phyloP scores from a whole-genome alignment of 1,140 invertebrate species.

The Heliconius himera region DNA sequence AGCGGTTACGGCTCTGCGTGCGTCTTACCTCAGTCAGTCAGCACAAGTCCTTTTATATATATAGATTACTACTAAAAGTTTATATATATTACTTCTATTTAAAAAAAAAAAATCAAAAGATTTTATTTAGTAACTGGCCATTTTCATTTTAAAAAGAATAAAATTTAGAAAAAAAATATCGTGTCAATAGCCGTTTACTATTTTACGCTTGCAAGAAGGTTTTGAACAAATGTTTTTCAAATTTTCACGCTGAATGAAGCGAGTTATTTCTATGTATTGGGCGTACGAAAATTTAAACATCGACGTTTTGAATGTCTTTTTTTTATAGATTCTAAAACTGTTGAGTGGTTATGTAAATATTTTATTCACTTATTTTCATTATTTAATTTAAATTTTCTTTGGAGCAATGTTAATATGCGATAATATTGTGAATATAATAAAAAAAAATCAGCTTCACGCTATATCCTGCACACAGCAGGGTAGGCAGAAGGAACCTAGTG shows the following conservation, averaged over 20 bases:
- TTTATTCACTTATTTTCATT: not conserved
- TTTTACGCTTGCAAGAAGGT: not conserved
- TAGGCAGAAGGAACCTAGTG: no score
- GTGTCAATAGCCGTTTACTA: slow-evolving; percentile 5
- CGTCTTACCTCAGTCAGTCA: no score
- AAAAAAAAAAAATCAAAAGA: no score
- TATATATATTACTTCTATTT: no score
- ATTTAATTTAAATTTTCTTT: not conserved
- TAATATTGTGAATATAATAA: no score
- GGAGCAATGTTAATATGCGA: no score
- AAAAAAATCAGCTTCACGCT: no score
- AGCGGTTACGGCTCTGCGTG: no score
- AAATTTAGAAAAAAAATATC: not conserved
- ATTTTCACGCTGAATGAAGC: slow-evolving; percentile 2
- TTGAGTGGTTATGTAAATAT: not conserved
- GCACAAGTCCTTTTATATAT: no score
- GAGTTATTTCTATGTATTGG: slow-evolving; percentile 10
- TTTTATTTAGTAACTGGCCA: no score
- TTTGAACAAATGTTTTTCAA: slow-evolving; percentile 11
- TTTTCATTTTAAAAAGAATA: not conserved
- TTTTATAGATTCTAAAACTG: not conserved
- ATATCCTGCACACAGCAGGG: no score
- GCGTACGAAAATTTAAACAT: not conserved
- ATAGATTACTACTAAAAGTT: no score
- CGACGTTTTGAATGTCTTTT: not conserved